A percentile compares a stretch with the other conserved stretches of the same genome.
These are phyloP conservation scores for Achatina immaculata DNA, from an alignment of 1,140 invertebrate genomes.

Conservation along the genomic window DNA sequence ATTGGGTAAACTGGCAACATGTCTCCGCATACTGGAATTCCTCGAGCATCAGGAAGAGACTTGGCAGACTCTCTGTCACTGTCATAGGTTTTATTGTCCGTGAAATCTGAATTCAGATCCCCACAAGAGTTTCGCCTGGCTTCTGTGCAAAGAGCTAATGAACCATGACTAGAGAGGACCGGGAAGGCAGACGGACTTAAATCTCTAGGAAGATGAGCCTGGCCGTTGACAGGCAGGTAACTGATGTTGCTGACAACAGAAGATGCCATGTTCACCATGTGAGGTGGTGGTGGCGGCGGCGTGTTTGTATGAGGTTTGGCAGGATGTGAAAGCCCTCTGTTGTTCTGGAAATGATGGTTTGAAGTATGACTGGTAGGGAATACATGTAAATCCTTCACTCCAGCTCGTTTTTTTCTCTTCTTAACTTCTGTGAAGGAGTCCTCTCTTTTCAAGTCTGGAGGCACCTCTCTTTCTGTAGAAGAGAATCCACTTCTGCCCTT, in stretches of 20 bases:
- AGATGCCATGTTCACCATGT: no score
- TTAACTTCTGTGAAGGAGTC: conserved; percentile 30
- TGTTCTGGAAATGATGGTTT: no score
- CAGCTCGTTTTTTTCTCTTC: conserved; percentile 20
- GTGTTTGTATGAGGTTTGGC: not conserved
- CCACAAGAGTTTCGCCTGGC: conserved; percentile 61
- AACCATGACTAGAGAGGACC: conserved; percentile 45
- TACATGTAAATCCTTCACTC: not conserved
- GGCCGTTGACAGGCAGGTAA: not conserved
- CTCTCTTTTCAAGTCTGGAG: conserved; percentile 4
- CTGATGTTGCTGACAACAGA: not conserved
- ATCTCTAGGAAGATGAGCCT: conserved; percentile 43
- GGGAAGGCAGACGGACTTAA: conserved; percentile 65
- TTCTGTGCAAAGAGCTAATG: conserved; percentile 39
- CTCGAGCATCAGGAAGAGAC: conserved; percentile 59
- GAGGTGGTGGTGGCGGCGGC: not conserved
- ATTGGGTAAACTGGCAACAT: conserved; percentile 50
- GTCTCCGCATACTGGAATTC: conserved; percentile 32
- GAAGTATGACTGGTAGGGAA: not conserved
- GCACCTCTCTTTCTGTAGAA: not conserved
- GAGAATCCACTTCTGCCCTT: not conserved
- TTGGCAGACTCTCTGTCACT: conserved; percentile 65
- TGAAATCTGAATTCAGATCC: conserved; percentile 50
- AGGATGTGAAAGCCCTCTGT: not conserved
- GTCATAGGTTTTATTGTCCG: conserved; percentile 50